phyloP scores from a whole-genome alignment of 2,113 vertebrate species.

The Xyrauchen texanus region DNA sequence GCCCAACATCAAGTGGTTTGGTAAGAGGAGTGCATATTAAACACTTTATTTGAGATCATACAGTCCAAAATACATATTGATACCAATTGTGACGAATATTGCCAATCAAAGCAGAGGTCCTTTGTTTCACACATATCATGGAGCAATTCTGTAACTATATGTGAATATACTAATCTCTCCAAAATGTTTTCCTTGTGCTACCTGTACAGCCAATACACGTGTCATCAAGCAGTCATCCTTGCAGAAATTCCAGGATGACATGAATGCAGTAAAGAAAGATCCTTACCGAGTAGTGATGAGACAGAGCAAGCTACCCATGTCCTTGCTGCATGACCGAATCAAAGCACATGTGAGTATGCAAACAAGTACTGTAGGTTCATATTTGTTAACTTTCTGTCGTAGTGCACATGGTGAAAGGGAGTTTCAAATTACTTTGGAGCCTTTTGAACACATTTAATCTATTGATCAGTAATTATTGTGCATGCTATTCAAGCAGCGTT shows the following conservation, averaged over 20 bases:
- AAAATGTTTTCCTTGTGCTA: background rate
- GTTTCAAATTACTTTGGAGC: no score
- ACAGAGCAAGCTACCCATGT: slow-evolving; percentile 92
- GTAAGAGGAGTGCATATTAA: slow-evolving; percentile 73
- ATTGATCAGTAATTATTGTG: no score
- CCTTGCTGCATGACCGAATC: slow-evolving; percentile 86
- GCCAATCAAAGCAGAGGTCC: no score
- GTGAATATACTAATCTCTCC: no score
- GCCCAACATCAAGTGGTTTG: slow-evolving; percentile 98
- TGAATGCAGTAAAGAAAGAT: slow-evolving; percentile 88
- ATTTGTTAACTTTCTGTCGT: background rate
- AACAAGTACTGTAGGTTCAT: background rate
- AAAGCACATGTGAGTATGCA: slow-evolving; percentile 87
- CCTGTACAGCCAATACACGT: slow-evolving; percentile 86
- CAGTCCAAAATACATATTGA: no score
- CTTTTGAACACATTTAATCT: no score
- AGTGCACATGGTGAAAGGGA: no score
- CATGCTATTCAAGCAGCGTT: no score
- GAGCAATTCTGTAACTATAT: no score
- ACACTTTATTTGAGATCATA: no score
- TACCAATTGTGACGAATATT: no score
- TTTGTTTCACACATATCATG: no score
- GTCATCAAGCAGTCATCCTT: slow-evolving; percentile 96
- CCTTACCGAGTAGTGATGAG: slow-evolving; percentile 95
- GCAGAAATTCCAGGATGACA: slow-evolving; percentile 96